Conservation (phyloP, 2,113 vertebrate species). For the Microcebus ravelobensis region DNA sequence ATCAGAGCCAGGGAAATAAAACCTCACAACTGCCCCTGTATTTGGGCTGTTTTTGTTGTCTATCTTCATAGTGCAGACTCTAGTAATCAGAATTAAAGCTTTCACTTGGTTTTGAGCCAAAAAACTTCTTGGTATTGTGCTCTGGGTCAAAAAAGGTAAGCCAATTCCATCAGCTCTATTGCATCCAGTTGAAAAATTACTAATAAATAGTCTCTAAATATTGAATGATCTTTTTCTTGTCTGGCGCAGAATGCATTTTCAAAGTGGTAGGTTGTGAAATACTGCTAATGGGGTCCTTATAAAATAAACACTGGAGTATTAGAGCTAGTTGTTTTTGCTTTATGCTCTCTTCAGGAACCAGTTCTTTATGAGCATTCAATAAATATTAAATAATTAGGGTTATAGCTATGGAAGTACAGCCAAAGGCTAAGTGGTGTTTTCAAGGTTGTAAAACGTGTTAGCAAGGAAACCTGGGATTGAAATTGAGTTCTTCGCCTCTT, state of each 20-base stretch:
- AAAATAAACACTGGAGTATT: slow-evolving; percentile 44
- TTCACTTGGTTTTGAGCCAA: slow-evolving; percentile 36
- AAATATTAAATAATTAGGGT: slow-evolving; percentile 76
- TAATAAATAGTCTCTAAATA: slow-evolving; percentile 28
- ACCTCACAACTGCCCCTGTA: background rate
- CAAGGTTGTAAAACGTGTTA: slow-evolving; percentile 73
- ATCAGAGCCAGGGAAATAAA: background rate
- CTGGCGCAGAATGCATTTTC: slow-evolving; percentile 6
- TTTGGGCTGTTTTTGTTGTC: background rate
- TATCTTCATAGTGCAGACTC: background rate
- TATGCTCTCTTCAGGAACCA: slow-evolving; percentile 49
- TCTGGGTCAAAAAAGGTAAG: slow-evolving; percentile 20
- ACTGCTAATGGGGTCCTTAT: slow-evolving; percentile 29
- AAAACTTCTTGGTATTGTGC: background rate
- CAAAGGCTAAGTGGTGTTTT: slow-evolving; percentile 68
- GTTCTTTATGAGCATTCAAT: slow-evolving; percentile 60
- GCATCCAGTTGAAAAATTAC: slow-evolving; percentile 34
- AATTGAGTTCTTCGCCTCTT: slow-evolving; percentile 62
- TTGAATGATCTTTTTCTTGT: slow-evolving; percentile 29
- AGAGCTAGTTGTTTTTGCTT: slow-evolving; percentile 63
- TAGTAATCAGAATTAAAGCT: background rate
- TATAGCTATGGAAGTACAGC: slow-evolving; percentile 43
- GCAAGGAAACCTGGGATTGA: slow-evolving; percentile 67
- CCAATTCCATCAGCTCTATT: background rate
- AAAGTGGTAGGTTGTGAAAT: slow-evolving; percentile 47